phyloP scores from a whole-genome alignment of 2,888 invertebrate genomes.

The Dendrolimus pini region DNA sequence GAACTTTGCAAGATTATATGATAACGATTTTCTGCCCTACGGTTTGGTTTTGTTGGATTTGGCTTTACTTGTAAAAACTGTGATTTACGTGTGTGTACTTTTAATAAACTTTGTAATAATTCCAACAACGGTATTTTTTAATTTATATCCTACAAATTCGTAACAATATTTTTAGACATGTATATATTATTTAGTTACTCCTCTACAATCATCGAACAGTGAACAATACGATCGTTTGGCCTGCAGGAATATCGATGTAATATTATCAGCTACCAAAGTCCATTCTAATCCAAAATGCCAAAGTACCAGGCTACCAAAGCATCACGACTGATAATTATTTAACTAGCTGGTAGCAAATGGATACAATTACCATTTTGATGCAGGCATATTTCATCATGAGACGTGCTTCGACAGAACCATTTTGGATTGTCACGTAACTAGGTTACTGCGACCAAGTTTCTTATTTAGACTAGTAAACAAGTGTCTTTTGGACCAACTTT shows the following conservation, averaged over 20 bases:
- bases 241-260: constrained; percentile 1
- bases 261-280: constrained; percentile 1
- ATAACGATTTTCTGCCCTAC: too few species aligned
- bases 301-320: constrained; percentile 9
- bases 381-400: constrained; percentile 34
- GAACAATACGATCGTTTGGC: not conserved
- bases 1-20: too few species aligned
- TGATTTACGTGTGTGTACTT: too few species aligned
- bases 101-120: too few species aligned
- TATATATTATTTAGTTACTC: too few species aligned
- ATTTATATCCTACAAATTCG: too few species aligned
- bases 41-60: too few species aligned
- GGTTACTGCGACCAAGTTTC: not conserved
- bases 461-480: too few species aligned
- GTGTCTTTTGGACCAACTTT: too few species aligned
- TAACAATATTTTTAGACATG: too few species aligned
- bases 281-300: constrained; percentile 17
- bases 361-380: constrained; percentile 37
- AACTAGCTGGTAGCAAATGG: constrained; percentile 36
- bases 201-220: not conserved
- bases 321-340: constrained; percentile 47
- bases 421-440: constrained; percentile 27
- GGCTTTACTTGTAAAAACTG: too few species aligned
- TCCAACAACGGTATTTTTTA: too few species aligned
- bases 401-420: constrained; percentile 35